phyloP scores from a whole-genome alignment of 2,797 vertebrate species.

The Aplochiton taeniatus region DNA sequence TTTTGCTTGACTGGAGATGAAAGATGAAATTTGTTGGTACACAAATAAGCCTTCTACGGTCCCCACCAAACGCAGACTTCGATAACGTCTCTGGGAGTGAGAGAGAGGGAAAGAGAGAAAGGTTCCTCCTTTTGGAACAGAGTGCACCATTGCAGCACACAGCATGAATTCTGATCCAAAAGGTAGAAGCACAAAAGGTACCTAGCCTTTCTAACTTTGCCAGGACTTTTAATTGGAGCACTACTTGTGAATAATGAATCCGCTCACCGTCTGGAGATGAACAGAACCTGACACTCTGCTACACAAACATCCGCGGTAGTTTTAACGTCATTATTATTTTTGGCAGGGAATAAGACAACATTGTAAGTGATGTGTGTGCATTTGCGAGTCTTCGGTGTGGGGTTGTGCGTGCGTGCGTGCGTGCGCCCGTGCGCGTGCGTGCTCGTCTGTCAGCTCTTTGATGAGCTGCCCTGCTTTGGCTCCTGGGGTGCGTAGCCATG shows the following conservation, averaged over 20 bases:
- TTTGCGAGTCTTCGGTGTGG: slow-evolving; percentile 9
- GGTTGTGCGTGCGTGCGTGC: slow-evolving; percentile 11
- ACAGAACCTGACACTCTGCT: slow-evolving; percentile 12
- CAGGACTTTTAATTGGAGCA: slow-evolving; percentile 26
- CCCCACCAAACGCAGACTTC: slow-evolving; percentile 30
- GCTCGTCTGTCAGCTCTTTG: slow-evolving; percentile 10
- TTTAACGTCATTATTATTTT: background rate
- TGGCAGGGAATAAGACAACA: slow-evolving; percentile 1
- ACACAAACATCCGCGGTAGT: background rate
- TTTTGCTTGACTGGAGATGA: slow-evolving; percentile 54
- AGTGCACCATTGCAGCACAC: slow-evolving; percentile 26
- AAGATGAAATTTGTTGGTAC: slow-evolving; percentile 52
- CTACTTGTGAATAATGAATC: slow-evolving; percentile 40
- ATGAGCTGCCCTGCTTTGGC: slow-evolving; percentile 21
- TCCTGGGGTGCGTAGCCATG: slow-evolving; percentile 22
- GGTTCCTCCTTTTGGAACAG: slow-evolving; percentile 17
- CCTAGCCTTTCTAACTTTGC: slow-evolving; percentile 18
- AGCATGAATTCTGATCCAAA: slow-evolving; percentile 26
- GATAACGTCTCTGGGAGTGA: slow-evolving; percentile 2
- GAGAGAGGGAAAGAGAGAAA: background rate
- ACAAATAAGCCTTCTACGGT: slow-evolving; percentile 41
- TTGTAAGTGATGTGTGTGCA: slow-evolving; percentile 3
- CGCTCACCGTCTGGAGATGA: slow-evolving; percentile 22
- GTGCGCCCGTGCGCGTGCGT: slow-evolving; percentile 10
- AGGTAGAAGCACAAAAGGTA: slow-evolving; percentile 39